phyloP scores from a whole-genome alignment of 37 sponge, comb jelly and placozoan species.

The Eunapius fragilis region DNA sequence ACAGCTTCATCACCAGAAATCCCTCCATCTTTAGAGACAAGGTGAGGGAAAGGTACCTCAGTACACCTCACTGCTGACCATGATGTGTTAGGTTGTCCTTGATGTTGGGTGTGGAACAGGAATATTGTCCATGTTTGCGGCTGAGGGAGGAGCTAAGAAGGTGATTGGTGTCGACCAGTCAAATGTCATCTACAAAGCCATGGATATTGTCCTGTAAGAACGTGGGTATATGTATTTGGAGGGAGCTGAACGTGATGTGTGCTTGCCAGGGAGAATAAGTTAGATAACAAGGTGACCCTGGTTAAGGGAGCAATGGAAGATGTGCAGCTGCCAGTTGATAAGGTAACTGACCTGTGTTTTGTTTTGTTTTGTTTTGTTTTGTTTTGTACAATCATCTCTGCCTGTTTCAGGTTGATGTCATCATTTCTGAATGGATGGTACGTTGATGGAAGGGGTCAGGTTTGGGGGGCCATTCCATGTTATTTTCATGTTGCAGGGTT shows the following conservation, averaged over 20 bases:
- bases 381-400: not conserved
- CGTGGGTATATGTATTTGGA: not conserved
- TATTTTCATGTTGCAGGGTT: constrained; percentile 49
- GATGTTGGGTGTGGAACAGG: constrained; percentile 93
- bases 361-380: not conserved
- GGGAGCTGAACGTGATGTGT: not conserved
- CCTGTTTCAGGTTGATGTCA: constrained; percentile 68
- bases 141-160: constrained; percentile 57
- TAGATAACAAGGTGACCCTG: constrained; percentile 46
- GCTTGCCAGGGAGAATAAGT: constrained; percentile 67
- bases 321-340: constrained; percentile 68
- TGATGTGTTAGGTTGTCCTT: constrained; percentile 16
- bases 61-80: no score
- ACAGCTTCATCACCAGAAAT: constrained; percentile 61
- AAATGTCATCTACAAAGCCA: constrained; percentile 71
- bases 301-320: constrained; percentile 71
- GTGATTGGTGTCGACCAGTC: constrained; percentile 82
- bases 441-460: not conserved
- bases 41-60: no score
- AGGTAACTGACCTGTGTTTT: constrained; percentile 12
- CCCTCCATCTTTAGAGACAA: constrained; percentile 65
- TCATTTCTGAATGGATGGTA: constrained; percentile 95
- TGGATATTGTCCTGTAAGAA: constrained; percentile 76
- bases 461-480: not conserved
- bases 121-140: constrained; percentile 82